These are phyloP conservation scores for Hystrix brachyura DNA, from an alignment of 2,113 vertebrate genomes.

Conservation along the genomic window DNA sequence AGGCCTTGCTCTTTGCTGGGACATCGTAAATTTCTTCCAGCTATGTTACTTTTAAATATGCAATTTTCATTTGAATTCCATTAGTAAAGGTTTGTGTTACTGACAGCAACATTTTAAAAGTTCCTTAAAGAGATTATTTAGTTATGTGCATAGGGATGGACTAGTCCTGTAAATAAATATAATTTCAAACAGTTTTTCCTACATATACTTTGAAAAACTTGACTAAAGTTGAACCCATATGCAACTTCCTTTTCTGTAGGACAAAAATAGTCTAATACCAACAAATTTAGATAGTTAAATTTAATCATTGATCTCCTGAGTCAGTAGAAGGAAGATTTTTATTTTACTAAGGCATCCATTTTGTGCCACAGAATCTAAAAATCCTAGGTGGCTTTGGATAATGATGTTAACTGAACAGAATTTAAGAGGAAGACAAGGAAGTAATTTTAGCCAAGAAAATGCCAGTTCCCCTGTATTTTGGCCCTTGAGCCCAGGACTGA, in stretches of 20 bases:
- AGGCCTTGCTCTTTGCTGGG: not conserved
- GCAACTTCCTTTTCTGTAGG: not conserved
- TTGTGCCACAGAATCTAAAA: conserved; percentile 45
- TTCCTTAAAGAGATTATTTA: not conserved
- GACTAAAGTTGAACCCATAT: not conserved
- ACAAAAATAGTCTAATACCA: not conserved
- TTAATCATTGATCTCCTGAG: not conserved
- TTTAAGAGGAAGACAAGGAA: conserved; percentile 31
- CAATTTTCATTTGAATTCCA: not conserved
- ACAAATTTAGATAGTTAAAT: not conserved
- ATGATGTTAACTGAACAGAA: not conserved
- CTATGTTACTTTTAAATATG: not conserved
- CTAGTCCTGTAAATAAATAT: not conserved
- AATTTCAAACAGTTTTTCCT: not conserved
- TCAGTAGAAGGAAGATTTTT: not conserved
- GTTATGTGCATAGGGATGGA: not conserved
- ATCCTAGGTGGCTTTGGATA: not conserved
- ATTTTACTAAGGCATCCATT: not conserved
- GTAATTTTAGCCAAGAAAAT: not conserved
- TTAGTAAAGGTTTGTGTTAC: not conserved
- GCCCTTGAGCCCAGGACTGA: not conserved
- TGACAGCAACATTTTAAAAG: not conserved
- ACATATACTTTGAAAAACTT: not conserved
- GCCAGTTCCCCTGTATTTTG: not conserved
- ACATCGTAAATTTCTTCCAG: not conserved